These are phyloP conservation scores for Agonopterix subpropinquella DNA, from an alignment of 2,888 invertebrate genomes.

Conservation along the genomic window DNA sequence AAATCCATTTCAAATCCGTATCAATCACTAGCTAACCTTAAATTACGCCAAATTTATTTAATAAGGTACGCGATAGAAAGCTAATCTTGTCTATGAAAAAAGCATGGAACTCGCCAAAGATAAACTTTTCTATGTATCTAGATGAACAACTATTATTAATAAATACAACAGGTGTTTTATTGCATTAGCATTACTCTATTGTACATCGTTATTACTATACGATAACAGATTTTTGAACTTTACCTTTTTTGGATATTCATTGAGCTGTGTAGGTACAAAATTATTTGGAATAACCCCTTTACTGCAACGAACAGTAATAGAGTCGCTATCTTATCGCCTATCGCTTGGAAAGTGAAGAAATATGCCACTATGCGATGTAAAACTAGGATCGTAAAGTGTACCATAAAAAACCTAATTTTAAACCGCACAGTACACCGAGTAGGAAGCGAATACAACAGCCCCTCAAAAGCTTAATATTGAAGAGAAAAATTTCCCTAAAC, in stretches of 20 bases:
- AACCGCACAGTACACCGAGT: constrained; percentile 9
- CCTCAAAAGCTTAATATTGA: constrained; percentile 34
- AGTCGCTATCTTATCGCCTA: constrained; percentile 42
- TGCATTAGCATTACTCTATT: constrained; percentile 10
- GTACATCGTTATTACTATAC: constrained; percentile 31
- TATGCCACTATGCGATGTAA: constrained; percentile 15
- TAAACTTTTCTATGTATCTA: constrained; percentile 8
- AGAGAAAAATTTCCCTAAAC: constrained; percentile 44
- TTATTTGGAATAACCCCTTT: constrained; percentile 48
- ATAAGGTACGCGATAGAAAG: too few species aligned
- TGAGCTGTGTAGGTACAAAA: constrained; percentile 63
- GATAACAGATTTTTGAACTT: constrained; percentile 37
- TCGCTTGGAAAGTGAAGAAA: constrained; percentile 36
- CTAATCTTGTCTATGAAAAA: too few species aligned
- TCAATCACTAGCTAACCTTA: too few species aligned
- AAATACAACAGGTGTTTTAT: constrained; percentile 6
- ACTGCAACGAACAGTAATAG: constrained; percentile 35
- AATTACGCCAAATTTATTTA: too few species aligned
- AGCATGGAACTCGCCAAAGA: not conserved
- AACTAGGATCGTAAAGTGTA: not conserved
- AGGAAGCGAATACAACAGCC: constrained; percentile 34
- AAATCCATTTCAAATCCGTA: too few species aligned
- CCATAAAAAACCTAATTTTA: constrained; percentile 2
- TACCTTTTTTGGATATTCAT: constrained; percentile 34
- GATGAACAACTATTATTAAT: constrained; percentile 3